Base-by-base conservation (phyloP, 2,113 vertebrate genomes). In the Pagrus major region DNA sequence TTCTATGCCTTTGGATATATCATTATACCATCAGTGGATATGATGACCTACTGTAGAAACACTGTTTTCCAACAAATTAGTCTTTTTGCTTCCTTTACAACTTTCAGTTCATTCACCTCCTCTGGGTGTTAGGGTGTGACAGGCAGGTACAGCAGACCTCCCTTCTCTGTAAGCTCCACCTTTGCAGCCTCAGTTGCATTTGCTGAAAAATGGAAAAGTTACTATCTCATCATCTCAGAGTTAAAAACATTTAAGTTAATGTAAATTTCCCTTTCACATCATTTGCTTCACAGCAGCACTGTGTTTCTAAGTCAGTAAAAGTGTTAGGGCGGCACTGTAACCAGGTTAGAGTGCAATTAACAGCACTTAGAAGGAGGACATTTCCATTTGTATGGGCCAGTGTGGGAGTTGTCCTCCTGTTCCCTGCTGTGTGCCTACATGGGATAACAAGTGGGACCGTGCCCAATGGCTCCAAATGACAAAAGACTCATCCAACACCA, bases 381-480 rank as follows among this genome's bases (percentile, higher is more conserved):
- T 92, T 90, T 90, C 85, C 88, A 90, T 93, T 55, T 91, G 74
- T 81, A 86, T 88, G 78, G 37, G 69, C 67, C 54, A 71, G 60
- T 52, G 68, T 71, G 73, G 88, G 82, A 88, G 88, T 85, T 23
- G 83, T 65, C 67, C 74, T 76, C 51, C 75, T 31, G 58, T 52
- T 81, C 78, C 89, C 88, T 69, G 77, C 79, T 85, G 90, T 68
- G 90, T 68, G 83, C 76, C 79, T 72, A 33, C 71, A 70, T 4
- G 27, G 89, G 78, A 77, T 71, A 84, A 84, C 60, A 42, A 89
- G 80, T 73, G 25, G 29, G 66, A 56, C 79, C 27, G 0, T 80
- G 83, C 80, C 83, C 72, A 71, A 33, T 35, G 81, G 75, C 70
- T 90, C 41, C 56, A 52, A 42, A 68, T 73, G 87, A 91, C 83